Base-by-base conservation (phyloP, 2,113 vertebrate genomes). In the Daphoenositta chrysoptera region DNA sequence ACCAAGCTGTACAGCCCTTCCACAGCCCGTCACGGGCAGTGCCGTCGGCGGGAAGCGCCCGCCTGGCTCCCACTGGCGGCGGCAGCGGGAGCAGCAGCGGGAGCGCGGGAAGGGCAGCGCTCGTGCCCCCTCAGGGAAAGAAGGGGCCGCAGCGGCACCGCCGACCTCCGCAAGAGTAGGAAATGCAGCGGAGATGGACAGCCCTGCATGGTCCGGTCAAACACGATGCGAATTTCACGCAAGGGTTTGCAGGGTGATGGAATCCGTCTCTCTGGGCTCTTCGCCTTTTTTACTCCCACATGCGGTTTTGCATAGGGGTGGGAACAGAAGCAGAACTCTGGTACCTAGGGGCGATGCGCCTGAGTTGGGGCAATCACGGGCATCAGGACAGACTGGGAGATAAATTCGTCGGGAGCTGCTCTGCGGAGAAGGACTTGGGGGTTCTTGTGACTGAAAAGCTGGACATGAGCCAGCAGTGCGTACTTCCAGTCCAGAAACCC, bases 151-250 rank as follows among this genome's bases (percentile, higher is more conserved):
- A 18, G 45, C 6, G 45, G 37, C 23, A 1, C 7, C 26, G 53
- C 7, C 1, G 8, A 19, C 28, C 40, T 0, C 28, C 30, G 4
- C 57, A 1, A 2, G 12, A 7, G 51, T 4, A 2, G 60, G 81
- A 26, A 61, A 10, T 2, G 24, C 15, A 5, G 33, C 17, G 21
- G 44, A 6, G 61, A 10, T 2, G 28, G 33, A 58, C 40, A 24
- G 37, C 48, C 2, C 3, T 28, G 85, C 31, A 1, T 6, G 53
- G 77, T 20, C 42, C 30, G 4, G 19, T 64, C n/a, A 24, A 27
- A 57, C 44, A 3, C 1, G 7, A 27, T 7, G 13, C 50, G 22
- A 40, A 31, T 27, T 70, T 27, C 53, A 4, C 11, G 4, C 33
- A 4, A 30, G 30, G 35, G 8, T 15, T 44, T 53, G 31, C 31